Conservation (phyloP, 2,888 invertebrate genomes). For the Dorcus hopei region DNA sequence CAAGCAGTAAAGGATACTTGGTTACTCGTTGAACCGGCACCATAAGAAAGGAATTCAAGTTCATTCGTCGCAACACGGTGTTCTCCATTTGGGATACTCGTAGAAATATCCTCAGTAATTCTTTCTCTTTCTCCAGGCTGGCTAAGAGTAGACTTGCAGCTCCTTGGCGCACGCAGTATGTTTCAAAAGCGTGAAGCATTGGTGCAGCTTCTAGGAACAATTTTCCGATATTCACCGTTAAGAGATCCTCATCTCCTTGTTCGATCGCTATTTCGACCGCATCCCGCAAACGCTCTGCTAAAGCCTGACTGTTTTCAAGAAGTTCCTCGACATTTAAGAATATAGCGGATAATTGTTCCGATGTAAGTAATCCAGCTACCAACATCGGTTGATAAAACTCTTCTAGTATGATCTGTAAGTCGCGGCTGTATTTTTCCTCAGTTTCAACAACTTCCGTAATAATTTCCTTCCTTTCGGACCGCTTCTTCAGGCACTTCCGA, state of each 20-base stretch:
- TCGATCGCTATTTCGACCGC: constrained; percentile 82
- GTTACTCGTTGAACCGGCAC: constrained; percentile 96
- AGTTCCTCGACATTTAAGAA: constrained; percentile 93
- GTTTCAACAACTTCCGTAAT: constrained; percentile 94
- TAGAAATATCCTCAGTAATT: constrained; percentile 87
- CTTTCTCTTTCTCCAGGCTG: constrained; percentile 91
- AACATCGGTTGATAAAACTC: constrained; percentile 93
- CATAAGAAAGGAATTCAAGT: constrained; percentile 96
- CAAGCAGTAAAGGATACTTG: constrained; percentile 90
- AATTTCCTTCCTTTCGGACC: constrained; percentile 89
- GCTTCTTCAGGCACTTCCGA: constrained; percentile 81
- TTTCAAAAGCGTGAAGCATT: constrained; percentile 93
- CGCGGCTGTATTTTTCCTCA: constrained; percentile 91
- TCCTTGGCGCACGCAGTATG: constrained; percentile 91
- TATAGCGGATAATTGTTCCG: constrained; percentile 86
- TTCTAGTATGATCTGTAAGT: constrained; percentile 87
- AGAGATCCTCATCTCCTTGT: constrained; percentile 78
- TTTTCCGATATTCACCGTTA: constrained; percentile 87
- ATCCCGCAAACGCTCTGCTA: constrained; percentile 83
- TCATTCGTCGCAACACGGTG: constrained; percentile 87
- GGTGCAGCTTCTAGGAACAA: constrained; percentile 86
- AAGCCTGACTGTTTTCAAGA: constrained; percentile 79
- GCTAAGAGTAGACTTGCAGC: constrained; percentile 83
- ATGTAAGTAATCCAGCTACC: constrained; percentile 85
- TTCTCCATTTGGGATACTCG: constrained; percentile 97